Percentiles rank a stretch among this genome's conserved stretches.
phyloP scores from a whole-genome alignment of 1,140 invertebrate species.

The Calycopis cecrops region DNA sequence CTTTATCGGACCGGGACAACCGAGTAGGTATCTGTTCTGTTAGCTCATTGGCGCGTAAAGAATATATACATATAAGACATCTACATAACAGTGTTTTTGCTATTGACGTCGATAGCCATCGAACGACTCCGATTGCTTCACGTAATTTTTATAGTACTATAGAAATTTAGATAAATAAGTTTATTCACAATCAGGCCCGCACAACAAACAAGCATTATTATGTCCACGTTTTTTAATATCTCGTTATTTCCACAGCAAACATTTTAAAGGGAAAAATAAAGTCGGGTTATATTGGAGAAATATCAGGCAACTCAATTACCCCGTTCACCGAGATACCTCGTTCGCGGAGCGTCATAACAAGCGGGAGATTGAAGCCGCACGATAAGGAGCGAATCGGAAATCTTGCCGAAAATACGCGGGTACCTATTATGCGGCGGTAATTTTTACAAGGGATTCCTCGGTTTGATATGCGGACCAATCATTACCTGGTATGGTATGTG shows the following conservation, averaged over 20 bases:
- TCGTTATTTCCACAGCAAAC: neutral
- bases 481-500: constrained; percentile 46
- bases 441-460: constrained; percentile 64
- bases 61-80: too few species aligned
- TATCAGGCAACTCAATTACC: constrained; percentile 53
- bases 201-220: neutral
- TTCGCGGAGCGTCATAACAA: constrained; percentile 55
- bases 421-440: constrained; percentile 64
- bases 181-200: too few species aligned
- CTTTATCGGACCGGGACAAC: too few species aligned
- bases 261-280: constrained; percentile 8
- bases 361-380: constrained; percentile 64
- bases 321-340: constrained; percentile 24
- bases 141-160: too few species aligned
- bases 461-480: constrained; percentile 64
- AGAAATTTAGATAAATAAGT: too few species aligned
- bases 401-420: constrained; percentile 62
- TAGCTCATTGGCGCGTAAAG: too few species aligned
- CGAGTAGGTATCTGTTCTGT: too few species aligned
- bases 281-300: constrained; percentile 25
- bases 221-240: neutral
- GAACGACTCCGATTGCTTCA: too few species aligned
- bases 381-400: constrained; percentile 64
- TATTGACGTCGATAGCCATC: too few species aligned
- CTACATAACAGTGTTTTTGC: too few species aligned